Evolutionary conservation across 2,888 invertebrate genomes (phyloP).

Genomic region (Linnaemya vulpina): DNA sequence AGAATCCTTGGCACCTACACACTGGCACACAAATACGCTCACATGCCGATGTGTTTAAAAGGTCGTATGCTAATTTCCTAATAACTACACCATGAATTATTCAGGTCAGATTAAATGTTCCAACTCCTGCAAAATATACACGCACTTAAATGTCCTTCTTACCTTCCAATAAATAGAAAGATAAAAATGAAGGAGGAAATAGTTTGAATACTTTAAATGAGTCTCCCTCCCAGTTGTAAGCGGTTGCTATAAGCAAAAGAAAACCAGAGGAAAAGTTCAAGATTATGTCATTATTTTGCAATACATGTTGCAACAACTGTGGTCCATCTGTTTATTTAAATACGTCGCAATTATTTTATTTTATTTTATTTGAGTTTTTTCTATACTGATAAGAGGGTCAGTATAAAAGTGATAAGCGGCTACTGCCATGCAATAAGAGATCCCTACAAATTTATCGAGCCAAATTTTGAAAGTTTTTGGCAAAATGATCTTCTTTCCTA

Average conservation of each 20-base stretch:
- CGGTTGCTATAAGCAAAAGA: slow-evolving; percentile 27
- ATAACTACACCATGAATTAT: slow-evolving; percentile 60
- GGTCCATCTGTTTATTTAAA: slow-evolving; percentile 37
- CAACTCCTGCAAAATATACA: slow-evolving; percentile 37
- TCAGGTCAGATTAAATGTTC: slow-evolving; percentile 65
- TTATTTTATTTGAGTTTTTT: too few species aligned
- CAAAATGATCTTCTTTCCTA: too few species aligned
- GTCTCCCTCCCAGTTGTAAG: slow-evolving; percentile 14
- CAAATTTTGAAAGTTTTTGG: too few species aligned
- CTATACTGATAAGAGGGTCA: slow-evolving; percentile 8
- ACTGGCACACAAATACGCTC: background rate
- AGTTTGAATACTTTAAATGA: slow-evolving; percentile 29
- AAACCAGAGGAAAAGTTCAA: slow-evolving; percentile 17
- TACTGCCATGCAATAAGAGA: too few species aligned
- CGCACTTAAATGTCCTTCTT: slow-evolving; percentile 39
- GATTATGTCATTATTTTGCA: slow-evolving; percentile 41
- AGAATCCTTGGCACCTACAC: background rate
- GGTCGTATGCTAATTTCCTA: slow-evolving; percentile 62
- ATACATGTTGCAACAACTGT: slow-evolving; percentile 20
- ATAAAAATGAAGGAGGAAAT: slow-evolving; percentile 16
- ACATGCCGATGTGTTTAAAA: slow-evolving; percentile 9
- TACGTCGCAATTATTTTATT: background rate
- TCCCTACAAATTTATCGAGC: too few species aligned
- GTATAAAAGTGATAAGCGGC: background rate
- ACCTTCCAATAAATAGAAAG: background rate